Conservation (phyloP, 2,113 vertebrate species). For the Cebidichthys violaceus region DNA sequence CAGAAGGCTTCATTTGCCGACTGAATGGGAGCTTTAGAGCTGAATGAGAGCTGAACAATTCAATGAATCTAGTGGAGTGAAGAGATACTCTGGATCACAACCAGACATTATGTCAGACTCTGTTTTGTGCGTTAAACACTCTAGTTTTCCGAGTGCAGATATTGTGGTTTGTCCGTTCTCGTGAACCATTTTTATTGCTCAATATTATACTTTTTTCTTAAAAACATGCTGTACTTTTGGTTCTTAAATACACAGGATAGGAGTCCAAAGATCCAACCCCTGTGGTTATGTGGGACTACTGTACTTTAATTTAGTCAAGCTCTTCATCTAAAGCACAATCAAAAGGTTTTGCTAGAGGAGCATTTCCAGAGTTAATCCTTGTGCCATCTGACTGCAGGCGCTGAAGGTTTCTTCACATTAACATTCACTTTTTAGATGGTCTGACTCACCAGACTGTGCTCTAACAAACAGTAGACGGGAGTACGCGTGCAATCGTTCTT, state of each 20-base stretch:
- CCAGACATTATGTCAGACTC: conserved; percentile 12
- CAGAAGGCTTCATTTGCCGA: not conserved
- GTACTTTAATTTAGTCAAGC: conserved; percentile 27
- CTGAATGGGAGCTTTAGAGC: conserved; percentile 8
- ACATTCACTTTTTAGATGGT: not conserved
- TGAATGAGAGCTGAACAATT: conserved; percentile 11
- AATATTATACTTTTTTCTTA: conserved; percentile 24
- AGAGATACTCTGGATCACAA: not conserved
- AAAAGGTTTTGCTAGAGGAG: conserved; percentile 36
- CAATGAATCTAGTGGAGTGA: not conserved
- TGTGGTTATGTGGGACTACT: conserved; percentile 37
- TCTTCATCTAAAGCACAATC: conserved; percentile 38
- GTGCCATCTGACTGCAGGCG: not conserved
- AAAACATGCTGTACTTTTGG: conserved; percentile 36
- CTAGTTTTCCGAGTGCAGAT: conserved; percentile 32
- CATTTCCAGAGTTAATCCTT: conserved; percentile 18
- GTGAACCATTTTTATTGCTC: conserved; percentile 25
- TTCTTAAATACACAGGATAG: conserved; percentile 26
- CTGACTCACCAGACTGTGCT: not conserved
- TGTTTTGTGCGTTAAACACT: conserved; percentile 6
- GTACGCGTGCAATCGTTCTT: not conserved
- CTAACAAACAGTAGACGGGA: not conserved
- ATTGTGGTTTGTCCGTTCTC: conserved; percentile 7
- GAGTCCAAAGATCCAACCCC: conserved; percentile 26
- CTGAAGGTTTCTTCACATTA: not conserved